These are phyloP conservation scores for Coptotermes formosanus DNA, from an alignment of 1,140 invertebrate genomes.

Conservation along the genomic window DNA sequence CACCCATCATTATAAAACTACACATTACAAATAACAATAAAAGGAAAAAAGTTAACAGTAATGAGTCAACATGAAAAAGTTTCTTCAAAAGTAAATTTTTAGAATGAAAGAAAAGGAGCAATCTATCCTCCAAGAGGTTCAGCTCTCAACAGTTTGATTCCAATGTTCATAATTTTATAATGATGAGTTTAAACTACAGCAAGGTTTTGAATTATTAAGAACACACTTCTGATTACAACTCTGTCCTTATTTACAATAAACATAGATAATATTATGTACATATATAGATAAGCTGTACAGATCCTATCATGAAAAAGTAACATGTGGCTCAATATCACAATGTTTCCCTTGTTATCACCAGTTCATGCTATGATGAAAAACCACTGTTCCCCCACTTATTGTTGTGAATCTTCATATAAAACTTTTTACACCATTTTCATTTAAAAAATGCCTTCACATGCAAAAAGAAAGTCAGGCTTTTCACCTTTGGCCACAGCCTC, in stretches of 20 bases:
- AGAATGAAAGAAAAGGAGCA: too few species aligned
- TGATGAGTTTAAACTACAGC: background rate
- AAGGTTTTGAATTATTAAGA: constrained; percentile 1
- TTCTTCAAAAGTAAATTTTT: too few species aligned
- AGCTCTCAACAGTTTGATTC: too few species aligned
- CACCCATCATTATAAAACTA: background rate
- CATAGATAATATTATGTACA: background rate
- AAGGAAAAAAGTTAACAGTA: too few species aligned
- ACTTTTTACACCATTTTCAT: too few species aligned
- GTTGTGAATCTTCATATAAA: too few species aligned
- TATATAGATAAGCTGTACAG: background rate
- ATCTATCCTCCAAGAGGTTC: background rate
- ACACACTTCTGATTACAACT: constrained; percentile 17
- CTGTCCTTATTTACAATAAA: constrained; percentile 17
- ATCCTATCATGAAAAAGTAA: background rate
- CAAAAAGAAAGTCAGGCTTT: too few species aligned
- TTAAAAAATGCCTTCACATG: too few species aligned
- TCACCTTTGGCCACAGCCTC: too few species aligned
- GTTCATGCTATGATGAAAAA: background rate
- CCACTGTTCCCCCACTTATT: too few species aligned
- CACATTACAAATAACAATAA: too few species aligned
- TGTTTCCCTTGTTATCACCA: background rate
- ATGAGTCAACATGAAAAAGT: too few species aligned
- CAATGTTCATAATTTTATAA: background rate
- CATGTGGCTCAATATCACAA: background rate